Percentiles rank a stretch among this genome's conserved stretches.
Conservation (phyloP, 1,140 invertebrate species). For the Aphaenogaster ashmeadi region DNA sequence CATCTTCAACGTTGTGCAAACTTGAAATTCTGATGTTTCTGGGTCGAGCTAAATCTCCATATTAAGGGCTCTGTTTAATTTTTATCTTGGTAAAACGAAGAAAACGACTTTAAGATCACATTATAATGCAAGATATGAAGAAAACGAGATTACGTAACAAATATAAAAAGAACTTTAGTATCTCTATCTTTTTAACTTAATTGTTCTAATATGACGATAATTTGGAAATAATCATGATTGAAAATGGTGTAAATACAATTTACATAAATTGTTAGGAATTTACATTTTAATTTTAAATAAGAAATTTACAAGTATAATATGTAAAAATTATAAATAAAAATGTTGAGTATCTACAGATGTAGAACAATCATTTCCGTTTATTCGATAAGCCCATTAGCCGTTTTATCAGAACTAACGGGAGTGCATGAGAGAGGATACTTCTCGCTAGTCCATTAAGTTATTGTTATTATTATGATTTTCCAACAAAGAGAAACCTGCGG, state of each 20-base stretch:
- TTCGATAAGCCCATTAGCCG: background rate
- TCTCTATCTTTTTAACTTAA: background rate
- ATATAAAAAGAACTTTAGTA: background rate
- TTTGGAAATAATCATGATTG: background rate
- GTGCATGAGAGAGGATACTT: background rate
- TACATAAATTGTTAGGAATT: background rate
- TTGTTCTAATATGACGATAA: background rate
- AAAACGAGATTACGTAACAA: background rate
- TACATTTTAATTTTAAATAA: background rate
- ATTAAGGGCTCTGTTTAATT: slow-evolving; percentile 6
- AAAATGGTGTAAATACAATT: background rate
- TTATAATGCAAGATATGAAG: background rate
- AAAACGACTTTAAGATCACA: background rate
- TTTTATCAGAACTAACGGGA: background rate
- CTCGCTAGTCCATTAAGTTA: slow-evolving; percentile 10
- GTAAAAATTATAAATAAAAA: background rate
- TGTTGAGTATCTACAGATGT: background rate
- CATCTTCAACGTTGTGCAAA: background rate
- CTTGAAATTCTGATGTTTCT: background rate
- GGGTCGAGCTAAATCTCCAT: background rate
- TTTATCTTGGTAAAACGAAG: background rate
- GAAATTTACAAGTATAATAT: background rate
- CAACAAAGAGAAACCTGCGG: background rate
- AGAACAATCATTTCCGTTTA: background rate
- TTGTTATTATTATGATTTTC: slow-evolving; percentile 3